phyloP scores from a whole-genome alignment of 2,113 vertebrate species.

The Gulo gulo region DNA sequence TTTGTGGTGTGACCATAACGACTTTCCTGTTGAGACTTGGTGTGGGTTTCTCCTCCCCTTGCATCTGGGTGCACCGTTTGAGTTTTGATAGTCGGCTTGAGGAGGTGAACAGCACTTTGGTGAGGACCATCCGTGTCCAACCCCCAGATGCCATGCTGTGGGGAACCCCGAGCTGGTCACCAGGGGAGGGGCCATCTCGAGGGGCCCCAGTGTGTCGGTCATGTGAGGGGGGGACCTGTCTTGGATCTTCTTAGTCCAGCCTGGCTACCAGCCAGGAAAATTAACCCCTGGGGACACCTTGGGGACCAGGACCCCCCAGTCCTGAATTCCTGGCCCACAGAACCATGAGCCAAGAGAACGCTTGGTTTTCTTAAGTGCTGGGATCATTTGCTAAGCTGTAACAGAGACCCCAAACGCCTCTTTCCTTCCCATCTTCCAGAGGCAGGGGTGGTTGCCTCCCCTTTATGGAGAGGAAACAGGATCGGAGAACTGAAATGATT shows the following conservation, averaged over 20 bases:
- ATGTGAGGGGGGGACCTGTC: neutral
- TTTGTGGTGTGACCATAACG: neutral
- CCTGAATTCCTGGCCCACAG: neutral
- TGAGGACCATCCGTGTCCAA: neutral
- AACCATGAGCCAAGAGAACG: neutral
- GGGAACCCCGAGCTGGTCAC: neutral
- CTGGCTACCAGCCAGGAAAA: neutral
- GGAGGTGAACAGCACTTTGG: rapidly evolving
- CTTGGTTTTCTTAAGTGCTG: neutral
- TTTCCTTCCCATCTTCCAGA: neutral
- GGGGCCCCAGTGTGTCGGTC: rapidly evolving
- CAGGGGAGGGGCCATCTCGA: neutral
- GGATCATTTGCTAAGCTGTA: neutral
- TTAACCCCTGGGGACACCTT: neutral
- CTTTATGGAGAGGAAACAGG: neutral
- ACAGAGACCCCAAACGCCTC: neutral
- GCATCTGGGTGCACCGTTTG: neutral
- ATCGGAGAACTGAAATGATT: neutral
- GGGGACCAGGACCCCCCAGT: neutral
- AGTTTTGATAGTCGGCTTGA: neutral
- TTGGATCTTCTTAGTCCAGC: neutral
- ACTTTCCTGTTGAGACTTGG: neutral
- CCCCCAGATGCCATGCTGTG: neutral
- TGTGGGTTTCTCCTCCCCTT: neutral
- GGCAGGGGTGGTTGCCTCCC: neutral